These are phyloP conservation scores for Cephus pulcher DNA, from an alignment of 2,888 invertebrate genomes.

Conservation along the genomic window DNA sequence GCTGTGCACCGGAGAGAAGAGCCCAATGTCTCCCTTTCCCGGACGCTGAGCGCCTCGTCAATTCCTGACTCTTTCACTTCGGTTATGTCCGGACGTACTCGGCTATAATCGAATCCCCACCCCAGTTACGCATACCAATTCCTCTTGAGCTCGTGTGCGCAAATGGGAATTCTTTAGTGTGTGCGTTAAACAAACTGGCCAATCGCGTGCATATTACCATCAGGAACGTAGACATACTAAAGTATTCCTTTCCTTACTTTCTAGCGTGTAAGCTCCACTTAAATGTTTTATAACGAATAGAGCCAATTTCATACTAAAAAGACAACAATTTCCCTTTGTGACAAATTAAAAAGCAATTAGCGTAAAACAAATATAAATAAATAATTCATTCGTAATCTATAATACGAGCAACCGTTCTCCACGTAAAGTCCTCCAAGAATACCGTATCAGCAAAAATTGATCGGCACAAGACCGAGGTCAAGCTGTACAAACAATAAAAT, in stretches of 20 bases:
- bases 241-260: background rate
- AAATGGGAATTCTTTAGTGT: slow-evolving; percentile 6
- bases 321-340: background rate
- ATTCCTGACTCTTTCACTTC: slow-evolving; percentile 59
- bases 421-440: background rate
- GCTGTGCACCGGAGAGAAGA: slow-evolving; percentile 59
- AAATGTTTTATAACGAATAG: background rate
- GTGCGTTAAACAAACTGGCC: slow-evolving; percentile 14
- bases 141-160: slow-evolving; percentile 13
- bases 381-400: background rate
- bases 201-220: slow-evolving; percentile 13
- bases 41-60: slow-evolving; percentile 45
- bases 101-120: slow-evolving; percentile 40
- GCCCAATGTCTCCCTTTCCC: slow-evolving; percentile 42
- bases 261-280: background rate
- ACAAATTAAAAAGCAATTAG: background rate
- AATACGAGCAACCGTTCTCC: background rate
- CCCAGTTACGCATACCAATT: slow-evolving; percentile 21
- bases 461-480: background rate
- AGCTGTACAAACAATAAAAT: background rate
- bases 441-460: background rate
- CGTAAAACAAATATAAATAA: background rate
- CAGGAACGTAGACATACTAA: slow-evolving; percentile 14
- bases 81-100: slow-evolving; percentile 45
- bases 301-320: background rate